These are phyloP conservation scores for Notocelia uddmanniana DNA, from an alignment of 2,888 invertebrate species.

Conservation along the genomic window DNA sequence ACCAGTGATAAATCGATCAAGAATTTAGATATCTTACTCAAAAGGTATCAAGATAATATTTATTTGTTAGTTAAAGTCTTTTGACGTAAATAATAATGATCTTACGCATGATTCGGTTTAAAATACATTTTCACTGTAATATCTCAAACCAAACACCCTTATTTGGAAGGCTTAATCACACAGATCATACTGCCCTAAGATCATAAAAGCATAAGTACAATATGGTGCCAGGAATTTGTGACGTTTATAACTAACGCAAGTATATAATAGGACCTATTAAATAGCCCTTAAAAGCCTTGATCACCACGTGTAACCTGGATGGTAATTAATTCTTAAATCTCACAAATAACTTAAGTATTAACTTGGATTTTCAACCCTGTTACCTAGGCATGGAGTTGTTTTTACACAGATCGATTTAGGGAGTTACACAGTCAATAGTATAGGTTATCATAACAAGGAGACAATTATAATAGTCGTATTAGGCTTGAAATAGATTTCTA, in stretches of 20 bases:
- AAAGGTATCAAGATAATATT: too few species aligned
- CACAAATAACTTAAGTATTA: too few species aligned
- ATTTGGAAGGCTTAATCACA: conserved; percentile 21
- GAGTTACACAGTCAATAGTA: not conserved
- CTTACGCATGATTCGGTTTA: not conserved
- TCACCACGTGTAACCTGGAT: conserved; percentile 30
- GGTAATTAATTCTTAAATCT: not conserved
- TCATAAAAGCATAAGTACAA: not conserved
- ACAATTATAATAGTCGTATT: conserved; percentile 40
- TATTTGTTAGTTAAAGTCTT: too few species aligned
- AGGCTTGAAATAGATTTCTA: conserved; percentile 24
- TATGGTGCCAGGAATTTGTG: too few species aligned
- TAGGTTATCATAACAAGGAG: conserved; percentile 18
- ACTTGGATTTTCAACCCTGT: not conserved
- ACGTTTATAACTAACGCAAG: not conserved
- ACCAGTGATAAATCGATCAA: not conserved
- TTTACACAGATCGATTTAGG: conserved; percentile 7
- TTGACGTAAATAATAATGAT: too few species aligned
- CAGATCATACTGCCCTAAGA: too few species aligned
- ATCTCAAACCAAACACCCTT: conserved; percentile 17
- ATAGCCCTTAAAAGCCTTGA: conserved; percentile 23
- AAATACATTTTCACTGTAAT: conserved; percentile 11
- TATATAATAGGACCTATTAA: conserved; percentile 28
- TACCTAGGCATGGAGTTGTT: not conserved
- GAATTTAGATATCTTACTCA: too few species aligned